Conservation (phyloP, 1,140 invertebrate genomes). For the Hirudo medicinalis region DNA sequence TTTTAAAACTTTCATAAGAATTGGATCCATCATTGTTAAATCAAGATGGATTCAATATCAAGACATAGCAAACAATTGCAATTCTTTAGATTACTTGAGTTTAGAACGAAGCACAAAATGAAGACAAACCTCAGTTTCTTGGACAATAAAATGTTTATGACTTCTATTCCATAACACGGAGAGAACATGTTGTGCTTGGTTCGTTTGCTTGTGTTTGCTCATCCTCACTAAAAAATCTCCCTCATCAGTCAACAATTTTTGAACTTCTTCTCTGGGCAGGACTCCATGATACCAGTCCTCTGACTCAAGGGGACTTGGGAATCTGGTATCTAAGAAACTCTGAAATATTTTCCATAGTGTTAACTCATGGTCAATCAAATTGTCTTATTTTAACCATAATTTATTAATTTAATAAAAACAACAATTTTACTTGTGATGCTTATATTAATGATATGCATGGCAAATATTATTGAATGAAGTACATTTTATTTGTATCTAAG, state of each 20-base stretch:
- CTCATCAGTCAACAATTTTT: slow-evolving; percentile 67
- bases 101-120: too few relatives aligned
- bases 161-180: slow-evolving; percentile 86
- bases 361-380: not conserved
- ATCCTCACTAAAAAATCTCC: slow-evolving; percentile 88
- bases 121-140: slow-evolving; percentile 43
- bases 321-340: not conserved
- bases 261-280: slow-evolving; percentile 84
- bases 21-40: too few relatives aligned
- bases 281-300: slow-evolving; percentile 86
- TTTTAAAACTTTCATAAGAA: too few relatives aligned
- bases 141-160: slow-evolving; percentile 86
- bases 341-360: not conserved
- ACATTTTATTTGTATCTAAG: not conserved
- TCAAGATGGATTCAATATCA: too few relatives aligned
- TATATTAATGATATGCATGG: not conserved
- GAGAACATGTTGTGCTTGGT: slow-evolving; percentile 63
- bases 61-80: too few relatives aligned
- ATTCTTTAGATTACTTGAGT: too few relatives aligned
- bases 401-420: slow-evolving; percentile 1
- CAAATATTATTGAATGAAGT: not conserved
- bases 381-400: not conserved
- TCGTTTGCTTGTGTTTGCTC: slow-evolving; percentile 73
- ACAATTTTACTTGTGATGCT: not conserved
- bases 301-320: slow-evolving; percentile 28